These are phyloP conservation scores for Tinea pellionella DNA, from an alignment of 2,888 invertebrate genomes.

Conservation along the genomic window DNA sequence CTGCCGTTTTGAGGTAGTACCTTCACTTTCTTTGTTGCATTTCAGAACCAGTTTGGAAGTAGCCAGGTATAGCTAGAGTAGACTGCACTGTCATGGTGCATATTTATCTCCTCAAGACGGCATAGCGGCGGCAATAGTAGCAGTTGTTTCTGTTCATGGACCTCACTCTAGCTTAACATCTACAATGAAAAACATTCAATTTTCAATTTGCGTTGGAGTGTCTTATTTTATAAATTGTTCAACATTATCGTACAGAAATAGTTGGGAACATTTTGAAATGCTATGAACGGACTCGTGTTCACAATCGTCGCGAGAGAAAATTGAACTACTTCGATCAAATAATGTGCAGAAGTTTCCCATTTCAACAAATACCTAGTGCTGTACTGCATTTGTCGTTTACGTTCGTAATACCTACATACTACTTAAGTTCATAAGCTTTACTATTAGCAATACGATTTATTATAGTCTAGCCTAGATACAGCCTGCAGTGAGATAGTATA, in stretches of 20 bases:
- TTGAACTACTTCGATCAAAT: slow-evolving; percentile 8
- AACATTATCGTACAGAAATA: neutral
- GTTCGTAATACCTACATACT: neutral
- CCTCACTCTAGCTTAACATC: too few relatives aligned
- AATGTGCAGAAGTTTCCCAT: neutral
- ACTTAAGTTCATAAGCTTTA: neutral
- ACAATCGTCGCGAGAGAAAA: neutral
- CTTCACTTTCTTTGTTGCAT: too few relatives aligned
- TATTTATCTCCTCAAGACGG: too few relatives aligned
- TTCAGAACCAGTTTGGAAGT: too few relatives aligned
- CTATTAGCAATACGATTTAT: neutral
- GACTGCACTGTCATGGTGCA: too few relatives aligned
- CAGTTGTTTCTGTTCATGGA: too few relatives aligned
- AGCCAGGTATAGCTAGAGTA: too few relatives aligned
- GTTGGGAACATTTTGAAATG: neutral
- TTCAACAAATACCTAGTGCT: neutral
- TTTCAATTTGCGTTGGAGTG: neutral
- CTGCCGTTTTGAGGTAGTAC: too few relatives aligned
- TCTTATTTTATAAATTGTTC: neutral
- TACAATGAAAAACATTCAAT: too few relatives aligned
- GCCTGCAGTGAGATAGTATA: too few relatives aligned
- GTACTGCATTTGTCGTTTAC: neutral
- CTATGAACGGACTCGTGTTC: neutral
- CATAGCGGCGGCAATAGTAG: too few relatives aligned
- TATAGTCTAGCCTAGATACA: too few relatives aligned